These are phyloP conservation scores for Brenthis hecate DNA, from an alignment of 2,888 invertebrate genomes.

Conservation along the genomic window DNA sequence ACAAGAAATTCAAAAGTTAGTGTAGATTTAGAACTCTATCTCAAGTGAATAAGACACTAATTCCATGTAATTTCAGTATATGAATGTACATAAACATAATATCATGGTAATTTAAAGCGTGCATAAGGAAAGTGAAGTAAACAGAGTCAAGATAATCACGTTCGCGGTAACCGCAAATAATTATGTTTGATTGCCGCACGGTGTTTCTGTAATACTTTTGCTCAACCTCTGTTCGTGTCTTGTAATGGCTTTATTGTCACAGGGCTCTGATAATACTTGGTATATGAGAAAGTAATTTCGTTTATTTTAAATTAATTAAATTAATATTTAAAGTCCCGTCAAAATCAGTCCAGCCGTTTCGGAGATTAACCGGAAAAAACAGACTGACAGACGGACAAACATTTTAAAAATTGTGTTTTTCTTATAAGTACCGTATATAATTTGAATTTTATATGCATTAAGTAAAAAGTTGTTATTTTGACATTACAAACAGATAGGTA, in stretches of 20 bases:
- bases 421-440: too few species aligned
- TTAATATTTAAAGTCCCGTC: too few species aligned
- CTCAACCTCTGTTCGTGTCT: conserved; percentile 17
- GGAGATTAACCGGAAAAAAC: too few species aligned
- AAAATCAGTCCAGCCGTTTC: too few species aligned
- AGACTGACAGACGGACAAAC: too few species aligned
- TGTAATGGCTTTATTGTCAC: conserved; percentile 7
- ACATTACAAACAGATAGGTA: too few species aligned
- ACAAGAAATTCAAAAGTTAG: too few species aligned
- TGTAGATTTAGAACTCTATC: background rate
- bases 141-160: conserved; percentile 52
- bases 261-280: background rate
- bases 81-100: conserved; percentile 26
- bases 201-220: conserved; percentile 30
- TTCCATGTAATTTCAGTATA: background rate
- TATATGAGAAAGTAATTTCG: too few species aligned
- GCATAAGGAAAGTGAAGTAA: conserved; percentile 63
- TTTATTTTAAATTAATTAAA: too few species aligned
- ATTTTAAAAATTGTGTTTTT: too few species aligned
- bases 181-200: conserved; percentile 49
- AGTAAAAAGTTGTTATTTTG: too few species aligned
- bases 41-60: background rate
- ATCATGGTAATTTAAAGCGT: conserved; percentile 43
- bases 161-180: conserved; percentile 57
- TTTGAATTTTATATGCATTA: too few species aligned